These are phyloP conservation scores for Mythimna vitellina DNA, from an alignment of 2,888 invertebrate genomes.

Conservation along the genomic window DNA sequence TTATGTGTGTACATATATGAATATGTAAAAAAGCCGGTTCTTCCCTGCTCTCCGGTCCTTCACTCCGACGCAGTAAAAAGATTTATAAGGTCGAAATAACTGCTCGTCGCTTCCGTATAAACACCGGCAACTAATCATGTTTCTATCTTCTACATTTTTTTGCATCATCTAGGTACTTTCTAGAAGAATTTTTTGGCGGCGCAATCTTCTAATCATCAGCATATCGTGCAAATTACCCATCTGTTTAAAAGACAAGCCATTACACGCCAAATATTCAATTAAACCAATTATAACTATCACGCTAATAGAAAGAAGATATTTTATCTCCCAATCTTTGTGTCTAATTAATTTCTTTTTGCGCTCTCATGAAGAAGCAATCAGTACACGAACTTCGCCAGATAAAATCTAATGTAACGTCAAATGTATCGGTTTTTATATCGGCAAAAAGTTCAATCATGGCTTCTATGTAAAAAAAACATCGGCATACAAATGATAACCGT, in stretches of 20 bases:
- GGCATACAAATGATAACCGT: constrained; percentile 24
- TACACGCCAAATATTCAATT: constrained; percentile 17
- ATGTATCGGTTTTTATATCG: constrained; percentile 29
- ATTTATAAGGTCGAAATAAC: constrained; percentile 16
- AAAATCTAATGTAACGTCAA: constrained; percentile 39
- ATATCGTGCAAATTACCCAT: neutral
- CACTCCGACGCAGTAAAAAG: constrained; percentile 29
- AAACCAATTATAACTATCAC: constrained; percentile 24
- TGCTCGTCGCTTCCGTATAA: constrained; percentile 4
- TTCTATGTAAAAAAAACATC: constrained; percentile 38
- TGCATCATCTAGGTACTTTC: neutral
- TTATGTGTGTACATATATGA: constrained; percentile 9
- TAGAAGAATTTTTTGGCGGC: neutral
- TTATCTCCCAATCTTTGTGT: constrained; percentile 20
- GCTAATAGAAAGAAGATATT: constrained; percentile 16
- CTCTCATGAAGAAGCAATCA: constrained; percentile 25
- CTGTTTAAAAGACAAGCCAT: neutral
- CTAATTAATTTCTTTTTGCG: constrained; percentile 34
- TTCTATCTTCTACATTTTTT: neutral
- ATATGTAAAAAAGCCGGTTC: constrained; percentile 54
- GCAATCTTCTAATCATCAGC: constrained; percentile 6
- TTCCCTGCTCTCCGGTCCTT: constrained; percentile 34
- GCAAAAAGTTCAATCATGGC: constrained; percentile 44
- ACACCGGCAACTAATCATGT: neutral
- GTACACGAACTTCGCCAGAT: constrained; percentile 26